phyloP scores from a whole-genome alignment of 2,888 invertebrate genomes.

The Aspidiotus rigidus region DNA sequence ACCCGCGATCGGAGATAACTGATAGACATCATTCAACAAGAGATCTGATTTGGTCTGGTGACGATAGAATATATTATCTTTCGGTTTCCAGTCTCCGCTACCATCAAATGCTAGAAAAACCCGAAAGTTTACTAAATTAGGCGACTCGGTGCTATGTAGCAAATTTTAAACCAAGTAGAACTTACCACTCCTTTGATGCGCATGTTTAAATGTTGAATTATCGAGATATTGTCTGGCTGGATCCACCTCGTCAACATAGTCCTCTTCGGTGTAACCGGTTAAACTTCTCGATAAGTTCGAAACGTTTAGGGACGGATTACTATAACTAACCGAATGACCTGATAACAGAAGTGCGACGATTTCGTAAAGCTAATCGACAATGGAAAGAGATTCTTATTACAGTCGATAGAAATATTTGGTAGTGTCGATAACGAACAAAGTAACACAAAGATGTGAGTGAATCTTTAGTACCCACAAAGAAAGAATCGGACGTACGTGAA shows the following conservation, averaged over 20 bases:
- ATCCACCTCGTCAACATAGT: conserved; percentile 14
- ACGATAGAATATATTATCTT: conserved; percentile 18
- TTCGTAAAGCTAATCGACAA: neutral
- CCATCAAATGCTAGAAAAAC: neutral
- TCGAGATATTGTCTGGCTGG: neutral
- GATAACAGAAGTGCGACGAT: neutral
- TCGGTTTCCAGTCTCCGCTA: conserved; percentile 16
- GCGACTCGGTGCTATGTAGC: neutral
- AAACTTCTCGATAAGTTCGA: conserved; percentile 14
- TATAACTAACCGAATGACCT: conserved; percentile 2
- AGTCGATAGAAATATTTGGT: too few relatives aligned
- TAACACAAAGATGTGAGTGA: too few relatives aligned
- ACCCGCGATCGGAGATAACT: conserved; percentile 22
- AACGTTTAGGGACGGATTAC: neutral
- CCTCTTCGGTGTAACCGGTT: conserved; percentile 1
- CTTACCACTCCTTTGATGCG: neutral
- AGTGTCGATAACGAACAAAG: too few relatives aligned
- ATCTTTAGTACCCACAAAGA: too few relatives aligned
- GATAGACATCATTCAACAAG: conserved; percentile 21
- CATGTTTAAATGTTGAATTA: neutral
- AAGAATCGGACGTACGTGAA: too few relatives aligned
- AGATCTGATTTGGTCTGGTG: conserved; percentile 14
- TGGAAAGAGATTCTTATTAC: too few relatives aligned
- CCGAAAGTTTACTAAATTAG: neutral
- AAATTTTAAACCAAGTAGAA: neutral